A percentile compares a stretch with the other conserved stretches of the same genome.
These are phyloP conservation scores for Lepus oiostolus DNA, from an alignment of 2,797 vertebrate species.

Conservation along the genomic window DNA sequence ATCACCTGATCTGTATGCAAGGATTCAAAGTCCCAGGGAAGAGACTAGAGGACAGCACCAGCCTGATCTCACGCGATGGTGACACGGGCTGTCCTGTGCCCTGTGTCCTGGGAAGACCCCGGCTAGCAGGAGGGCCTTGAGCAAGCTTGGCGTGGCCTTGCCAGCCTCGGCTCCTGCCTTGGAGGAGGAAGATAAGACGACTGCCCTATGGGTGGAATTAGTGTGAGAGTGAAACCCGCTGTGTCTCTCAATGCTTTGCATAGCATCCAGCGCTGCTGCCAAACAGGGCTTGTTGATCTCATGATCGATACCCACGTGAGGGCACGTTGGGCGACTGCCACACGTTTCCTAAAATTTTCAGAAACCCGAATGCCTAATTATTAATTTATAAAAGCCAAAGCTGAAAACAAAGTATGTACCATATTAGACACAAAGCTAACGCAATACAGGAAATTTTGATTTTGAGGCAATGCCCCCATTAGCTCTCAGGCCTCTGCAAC, in stretches of 20 bases:
- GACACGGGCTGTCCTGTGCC: neutral
- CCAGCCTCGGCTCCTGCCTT: neutral
- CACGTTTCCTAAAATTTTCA: slow-evolving; percentile 19
- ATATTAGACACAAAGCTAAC: neutral
- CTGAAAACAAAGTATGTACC: neutral
- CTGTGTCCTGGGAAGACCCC: neutral
- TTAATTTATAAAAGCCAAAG: slow-evolving; percentile 18
- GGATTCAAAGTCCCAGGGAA: neutral
- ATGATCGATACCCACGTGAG: neutral
- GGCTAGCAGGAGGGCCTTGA: neutral
- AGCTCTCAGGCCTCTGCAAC: neutral
- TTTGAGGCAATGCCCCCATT: neutral
- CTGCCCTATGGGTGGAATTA: neutral
- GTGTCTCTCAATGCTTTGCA: neutral
- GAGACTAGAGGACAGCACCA: neutral
- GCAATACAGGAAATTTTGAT: neutral
- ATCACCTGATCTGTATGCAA: neutral
- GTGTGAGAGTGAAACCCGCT: neutral
- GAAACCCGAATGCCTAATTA: neutral
- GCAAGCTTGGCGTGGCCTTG: neutral
- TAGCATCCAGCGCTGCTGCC: neutral
- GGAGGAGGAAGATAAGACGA: neutral
- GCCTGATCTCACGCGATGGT: neutral
- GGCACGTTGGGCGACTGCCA: neutral
- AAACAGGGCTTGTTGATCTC: neutral